phyloP scores from a whole-genome alignment of 2,113 vertebrate species.

The Nestor notabilis region DNA sequence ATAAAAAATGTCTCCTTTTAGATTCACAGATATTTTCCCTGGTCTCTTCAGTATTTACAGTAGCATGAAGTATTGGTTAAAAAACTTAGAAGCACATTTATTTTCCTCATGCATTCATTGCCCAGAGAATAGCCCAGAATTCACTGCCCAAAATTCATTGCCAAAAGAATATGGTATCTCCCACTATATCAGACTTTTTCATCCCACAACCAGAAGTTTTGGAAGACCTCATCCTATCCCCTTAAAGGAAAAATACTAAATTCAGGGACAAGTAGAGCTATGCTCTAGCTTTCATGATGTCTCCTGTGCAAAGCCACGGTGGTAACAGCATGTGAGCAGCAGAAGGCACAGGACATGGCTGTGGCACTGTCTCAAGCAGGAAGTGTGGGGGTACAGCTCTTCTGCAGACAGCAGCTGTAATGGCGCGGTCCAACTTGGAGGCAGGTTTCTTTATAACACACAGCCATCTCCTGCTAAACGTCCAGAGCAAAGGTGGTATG shows the following conservation, averaged over 20 bases:
- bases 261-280: background rate
- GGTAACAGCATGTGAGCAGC: background rate
- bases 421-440: background rate
- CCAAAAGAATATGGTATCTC: background rate
- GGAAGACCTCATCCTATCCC: background rate
- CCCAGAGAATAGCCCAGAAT: background rate
- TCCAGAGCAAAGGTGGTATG: slow-evolving; percentile 69
- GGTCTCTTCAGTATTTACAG: background rate
- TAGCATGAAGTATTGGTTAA: background rate
- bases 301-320: slow-evolving; percentile 22
- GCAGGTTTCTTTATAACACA: slow-evolving; percentile 27
- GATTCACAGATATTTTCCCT: background rate
- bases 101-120: background rate
- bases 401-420: background rate
- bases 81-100: background rate
- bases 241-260: background rate
- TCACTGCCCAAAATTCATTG: background rate
- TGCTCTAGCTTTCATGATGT: slow-evolving; percentile 2
- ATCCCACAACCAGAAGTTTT: background rate
- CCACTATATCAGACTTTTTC: background rate
- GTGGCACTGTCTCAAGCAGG: background rate
- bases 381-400: background rate
- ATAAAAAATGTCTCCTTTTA: background rate
- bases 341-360: background rate
- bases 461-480: slow-evolving; percentile 11